A percentile compares a stretch with the other conserved stretches of the same genome.
These are phyloP conservation scores for Watsonalla binaria DNA, from an alignment of 2,888 invertebrate genomes.

Conservation along the genomic window DNA sequence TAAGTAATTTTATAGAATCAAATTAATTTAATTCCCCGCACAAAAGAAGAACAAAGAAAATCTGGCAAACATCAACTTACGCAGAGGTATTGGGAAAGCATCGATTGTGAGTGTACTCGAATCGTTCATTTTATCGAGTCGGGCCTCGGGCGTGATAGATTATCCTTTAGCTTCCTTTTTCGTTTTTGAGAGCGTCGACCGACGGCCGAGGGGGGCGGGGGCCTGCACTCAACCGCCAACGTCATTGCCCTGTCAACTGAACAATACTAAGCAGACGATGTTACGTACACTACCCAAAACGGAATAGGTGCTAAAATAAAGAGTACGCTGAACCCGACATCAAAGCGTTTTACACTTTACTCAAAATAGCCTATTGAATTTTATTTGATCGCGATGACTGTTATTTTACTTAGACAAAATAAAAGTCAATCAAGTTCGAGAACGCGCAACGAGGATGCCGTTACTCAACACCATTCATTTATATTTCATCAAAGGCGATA, in stretches of 20 bases:
- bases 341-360: constrained; percentile 10
- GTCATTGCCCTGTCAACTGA: constrained; percentile 78
- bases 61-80: constrained; percentile 7
- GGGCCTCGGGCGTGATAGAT: constrained; percentile 75
- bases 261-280: constrained; percentile 75
- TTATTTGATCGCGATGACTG: not conserved
- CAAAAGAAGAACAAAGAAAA: too few species aligned
- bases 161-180: constrained; percentile 76
- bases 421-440: too few species aligned
- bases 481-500: too few species aligned
- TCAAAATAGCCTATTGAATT: constrained; percentile 13
- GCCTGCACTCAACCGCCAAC: constrained; percentile 59
- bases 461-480: too few species aligned
- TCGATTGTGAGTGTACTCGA: constrained; percentile 63
- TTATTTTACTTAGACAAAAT: too few species aligned
- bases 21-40: constrained; percentile 4
- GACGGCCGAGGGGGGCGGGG: constrained; percentile 57
- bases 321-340: constrained; percentile 47
- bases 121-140: constrained; percentile 76
- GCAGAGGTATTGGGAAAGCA: constrained; percentile 44
- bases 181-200: constrained; percentile 76
- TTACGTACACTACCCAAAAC: constrained; percentile 58
- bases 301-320: constrained; percentile 58
- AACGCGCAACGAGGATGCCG: too few species aligned
- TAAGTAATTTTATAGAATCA: constrained; percentile 17